These are phyloP conservation scores for Philopedon plagiatum DNA, from an alignment of 2,888 invertebrate genomes.

Conservation along the genomic window DNA sequence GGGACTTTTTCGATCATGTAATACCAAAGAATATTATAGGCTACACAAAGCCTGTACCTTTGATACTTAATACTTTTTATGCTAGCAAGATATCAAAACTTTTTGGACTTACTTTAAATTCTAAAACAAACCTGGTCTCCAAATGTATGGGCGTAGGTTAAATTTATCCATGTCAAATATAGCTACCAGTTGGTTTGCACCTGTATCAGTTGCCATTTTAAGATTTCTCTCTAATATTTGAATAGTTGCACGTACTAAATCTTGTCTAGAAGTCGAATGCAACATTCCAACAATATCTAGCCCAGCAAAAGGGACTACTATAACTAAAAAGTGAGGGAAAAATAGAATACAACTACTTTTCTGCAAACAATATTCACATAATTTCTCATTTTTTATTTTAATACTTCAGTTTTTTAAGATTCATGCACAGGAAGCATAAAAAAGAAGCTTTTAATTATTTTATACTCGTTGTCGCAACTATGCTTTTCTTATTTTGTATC, in stretches of 20 bases:
- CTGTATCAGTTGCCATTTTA: conserved; percentile 73
- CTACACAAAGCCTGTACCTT: no score
- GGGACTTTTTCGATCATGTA: no score
- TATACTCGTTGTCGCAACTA: background rate
- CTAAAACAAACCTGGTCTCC: conserved; percentile 80
- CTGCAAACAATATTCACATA: no score
- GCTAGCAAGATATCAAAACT: no score
- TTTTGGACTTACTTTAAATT: background rate
- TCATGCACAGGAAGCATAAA: no score
- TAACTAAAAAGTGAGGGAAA: conserved; percentile 70
- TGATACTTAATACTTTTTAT: no score
- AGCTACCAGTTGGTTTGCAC: conserved; percentile 77
- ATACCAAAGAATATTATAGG: no score
- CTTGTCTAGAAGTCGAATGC: conserved; percentile 80
- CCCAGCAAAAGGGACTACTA: conserved; percentile 85
- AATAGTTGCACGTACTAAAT: conserved; percentile 81
- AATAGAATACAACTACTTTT: no score
- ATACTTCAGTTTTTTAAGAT: no score
- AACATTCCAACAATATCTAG: conserved; percentile 87
- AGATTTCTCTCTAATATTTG: conserved; percentile 78
- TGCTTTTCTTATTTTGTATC: background rate
- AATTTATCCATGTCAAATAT: conserved; percentile 86
- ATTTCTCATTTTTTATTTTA: no score
- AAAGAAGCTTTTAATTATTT: no score
- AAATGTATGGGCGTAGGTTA: conserved; percentile 84